Evolutionary conservation across 2,888 invertebrate genomes (phyloP).

Genomic region (Drosophila phalerata): DNA sequence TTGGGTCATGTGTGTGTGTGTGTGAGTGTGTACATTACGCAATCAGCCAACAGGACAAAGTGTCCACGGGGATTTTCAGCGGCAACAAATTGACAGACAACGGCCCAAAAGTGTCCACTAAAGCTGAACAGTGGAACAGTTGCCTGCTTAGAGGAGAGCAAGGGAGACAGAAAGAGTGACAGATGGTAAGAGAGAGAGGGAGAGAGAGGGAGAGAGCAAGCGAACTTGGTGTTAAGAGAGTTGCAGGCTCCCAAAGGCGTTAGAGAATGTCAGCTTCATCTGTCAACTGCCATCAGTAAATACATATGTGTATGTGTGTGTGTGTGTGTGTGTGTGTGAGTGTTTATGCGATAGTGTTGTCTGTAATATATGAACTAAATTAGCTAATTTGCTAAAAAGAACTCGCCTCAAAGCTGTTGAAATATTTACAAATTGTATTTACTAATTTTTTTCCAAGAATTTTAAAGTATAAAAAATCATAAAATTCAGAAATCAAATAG

Average conservation of each 20-base stretch:
- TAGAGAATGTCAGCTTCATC: conserved; percentile 34
- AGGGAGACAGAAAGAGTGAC: neutral
- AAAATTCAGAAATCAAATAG: too few species aligned
- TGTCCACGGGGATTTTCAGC: conserved; percentile 58
- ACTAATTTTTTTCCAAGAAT: too few species aligned
- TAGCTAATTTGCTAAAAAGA: neutral
- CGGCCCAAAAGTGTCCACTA: conserved; percentile 30
- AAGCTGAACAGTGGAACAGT: conserved; percentile 8
- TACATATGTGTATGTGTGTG: conserved; percentile 6
- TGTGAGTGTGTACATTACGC: conserved; percentile 56
- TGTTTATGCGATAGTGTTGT: conserved; percentile 9
- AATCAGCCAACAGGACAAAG: conserved; percentile 58
- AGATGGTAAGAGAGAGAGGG: neutral
- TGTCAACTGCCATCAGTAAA: conserved; percentile 29
- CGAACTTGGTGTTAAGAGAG: neutral
- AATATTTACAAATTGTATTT: too few species aligned
- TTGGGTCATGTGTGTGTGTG: conserved; percentile 5
- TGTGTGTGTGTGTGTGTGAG: conserved; percentile 1
- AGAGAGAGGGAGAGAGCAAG: neutral
- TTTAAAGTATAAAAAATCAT: too few species aligned
- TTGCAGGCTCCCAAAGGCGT: conserved; percentile 22
- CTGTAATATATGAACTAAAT: neutral
- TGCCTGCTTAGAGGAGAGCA: neutral
- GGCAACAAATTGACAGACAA: conserved; percentile 62
- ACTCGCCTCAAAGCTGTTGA: too few species aligned